Conservation (phyloP, 2,797 vertebrate species). For the Peromyscus nudipes region DNA sequence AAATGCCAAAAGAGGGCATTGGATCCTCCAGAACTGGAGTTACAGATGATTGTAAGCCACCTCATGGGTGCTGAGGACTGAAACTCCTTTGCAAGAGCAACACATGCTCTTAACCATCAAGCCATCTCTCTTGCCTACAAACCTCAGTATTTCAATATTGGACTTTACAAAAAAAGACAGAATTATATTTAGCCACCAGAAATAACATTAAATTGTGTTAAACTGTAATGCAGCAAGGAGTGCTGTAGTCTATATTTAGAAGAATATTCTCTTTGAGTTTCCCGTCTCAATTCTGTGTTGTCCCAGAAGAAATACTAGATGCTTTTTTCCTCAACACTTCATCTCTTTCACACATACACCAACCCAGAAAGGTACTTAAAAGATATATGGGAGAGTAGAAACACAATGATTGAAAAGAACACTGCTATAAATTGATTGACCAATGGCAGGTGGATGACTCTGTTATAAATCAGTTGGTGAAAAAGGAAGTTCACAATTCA, state of each 20-base stretch:
- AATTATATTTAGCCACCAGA: constrained; percentile 1
- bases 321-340: not conserved
- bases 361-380: not conserved
- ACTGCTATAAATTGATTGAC: not conserved
- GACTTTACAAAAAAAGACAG: not conserved
- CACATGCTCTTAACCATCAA: not conserved
- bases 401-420: not conserved
- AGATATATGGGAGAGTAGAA: not conserved
- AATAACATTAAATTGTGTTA: constrained; percentile 1
- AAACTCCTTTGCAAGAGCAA: not conserved
- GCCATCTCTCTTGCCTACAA: not conserved
- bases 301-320: not conserved
- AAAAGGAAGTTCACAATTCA: not conserved
- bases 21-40: not conserved
- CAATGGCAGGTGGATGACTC: not conserved
- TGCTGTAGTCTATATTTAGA: not conserved
- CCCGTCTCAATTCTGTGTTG: not conserved
- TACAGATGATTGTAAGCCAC: not conserved
- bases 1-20: not conserved
- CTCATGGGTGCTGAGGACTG: not conserved
- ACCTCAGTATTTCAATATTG: not conserved
- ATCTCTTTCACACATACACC: not conserved
- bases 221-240: not conserved
- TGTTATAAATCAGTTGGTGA: constrained; percentile 35
- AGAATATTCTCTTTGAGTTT: not conserved